phyloP scores from a whole-genome alignment of 2,113 vertebrate genomes.

The Strix uralensis region DNA sequence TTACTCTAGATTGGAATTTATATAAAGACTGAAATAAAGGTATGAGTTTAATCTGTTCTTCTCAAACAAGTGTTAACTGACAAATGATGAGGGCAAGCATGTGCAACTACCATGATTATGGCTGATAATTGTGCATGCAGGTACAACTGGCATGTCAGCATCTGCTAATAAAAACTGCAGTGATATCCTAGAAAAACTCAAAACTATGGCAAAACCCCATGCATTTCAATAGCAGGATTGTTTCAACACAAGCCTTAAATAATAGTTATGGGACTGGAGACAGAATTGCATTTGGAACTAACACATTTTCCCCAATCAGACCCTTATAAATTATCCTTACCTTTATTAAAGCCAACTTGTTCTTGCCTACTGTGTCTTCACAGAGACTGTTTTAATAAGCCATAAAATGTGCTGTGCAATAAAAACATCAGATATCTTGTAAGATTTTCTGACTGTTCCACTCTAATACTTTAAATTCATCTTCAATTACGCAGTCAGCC shows the following conservation, averaged over 20 bases:
- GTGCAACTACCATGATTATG: background rate
- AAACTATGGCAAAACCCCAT: background rate
- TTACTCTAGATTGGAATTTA: background rate
- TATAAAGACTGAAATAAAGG: background rate
- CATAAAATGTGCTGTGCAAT: background rate
- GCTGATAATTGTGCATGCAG: background rate
- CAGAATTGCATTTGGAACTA: background rate
- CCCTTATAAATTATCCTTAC: background rate
- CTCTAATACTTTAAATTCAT: background rate
- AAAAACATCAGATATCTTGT: background rate
- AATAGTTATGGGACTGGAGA: background rate
- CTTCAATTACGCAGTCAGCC: background rate
- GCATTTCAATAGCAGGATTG: background rate
- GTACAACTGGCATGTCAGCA: background rate
- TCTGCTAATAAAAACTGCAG: slow-evolving; percentile 12
- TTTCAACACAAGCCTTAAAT: slow-evolving; percentile 6
- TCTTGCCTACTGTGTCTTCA: background rate
- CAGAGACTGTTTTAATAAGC: background rate
- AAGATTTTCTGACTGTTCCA: background rate
- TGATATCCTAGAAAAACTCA: background rate
- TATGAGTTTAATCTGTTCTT: background rate
- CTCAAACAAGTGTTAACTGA: slow-evolving; percentile 42
- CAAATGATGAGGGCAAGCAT: slow-evolving; percentile 5
- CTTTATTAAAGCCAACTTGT: background rate
- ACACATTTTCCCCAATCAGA: background rate